A percentile compares a stretch with the other conserved stretches of the same genome.
These are phyloP conservation scores for Caretta caretta DNA, from an alignment of 2,113 vertebrate genomes.

Conservation along the genomic window DNA sequence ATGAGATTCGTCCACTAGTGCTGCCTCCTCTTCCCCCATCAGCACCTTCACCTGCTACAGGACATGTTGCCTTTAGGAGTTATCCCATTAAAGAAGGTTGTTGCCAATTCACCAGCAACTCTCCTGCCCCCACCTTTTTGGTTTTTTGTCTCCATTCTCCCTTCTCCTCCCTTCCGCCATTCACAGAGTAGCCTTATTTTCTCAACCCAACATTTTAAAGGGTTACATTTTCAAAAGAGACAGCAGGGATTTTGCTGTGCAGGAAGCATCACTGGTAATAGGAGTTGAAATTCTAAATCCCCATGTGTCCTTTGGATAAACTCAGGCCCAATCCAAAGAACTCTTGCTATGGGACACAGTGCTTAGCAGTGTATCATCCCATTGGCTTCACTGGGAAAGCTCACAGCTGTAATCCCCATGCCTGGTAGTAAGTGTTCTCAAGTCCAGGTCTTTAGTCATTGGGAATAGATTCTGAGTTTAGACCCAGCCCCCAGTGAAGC, in stretches of 20 bases:
- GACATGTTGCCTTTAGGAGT: accelerated
- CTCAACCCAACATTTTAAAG: not conserved
- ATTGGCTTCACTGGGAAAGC: not conserved
- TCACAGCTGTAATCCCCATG: not conserved
- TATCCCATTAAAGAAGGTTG: not conserved
- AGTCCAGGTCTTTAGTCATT: not conserved
- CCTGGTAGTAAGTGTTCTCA: constrained; percentile 41
- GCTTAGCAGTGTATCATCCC: accelerated
- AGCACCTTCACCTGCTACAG: not conserved
- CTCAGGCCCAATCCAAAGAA: not conserved
- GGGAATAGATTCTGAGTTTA: not conserved
- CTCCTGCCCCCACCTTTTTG: not conserved
- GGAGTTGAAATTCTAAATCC: not conserved
- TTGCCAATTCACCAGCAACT: not conserved
- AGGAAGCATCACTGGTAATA: not conserved
- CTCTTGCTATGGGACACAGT: not conserved
- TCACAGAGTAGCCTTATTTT: not conserved
- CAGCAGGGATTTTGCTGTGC: not conserved
- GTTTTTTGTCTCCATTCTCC: not conserved
- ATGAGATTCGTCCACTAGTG: accelerated
- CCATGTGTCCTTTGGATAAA: not conserved
- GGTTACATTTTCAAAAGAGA: not conserved
- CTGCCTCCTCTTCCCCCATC: not conserved
- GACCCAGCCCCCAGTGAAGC: not conserved
- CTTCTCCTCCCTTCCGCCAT: not conserved